phyloP scores from a whole-genome alignment of 2,888 invertebrate species.

The Tipula helvola region DNA sequence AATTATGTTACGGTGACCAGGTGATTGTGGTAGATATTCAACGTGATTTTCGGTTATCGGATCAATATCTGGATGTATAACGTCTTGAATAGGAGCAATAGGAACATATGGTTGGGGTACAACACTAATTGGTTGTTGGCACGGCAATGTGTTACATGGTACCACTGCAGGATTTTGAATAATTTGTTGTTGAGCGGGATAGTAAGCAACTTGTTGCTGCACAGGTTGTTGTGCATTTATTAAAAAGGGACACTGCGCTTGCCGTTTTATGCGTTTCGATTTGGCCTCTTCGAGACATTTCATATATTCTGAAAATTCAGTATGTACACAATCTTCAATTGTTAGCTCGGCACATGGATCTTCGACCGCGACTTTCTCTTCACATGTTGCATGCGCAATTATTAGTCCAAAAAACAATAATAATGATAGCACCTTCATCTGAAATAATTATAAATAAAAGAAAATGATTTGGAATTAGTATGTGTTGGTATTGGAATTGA shows the following conservation, averaged over 20 bases:
- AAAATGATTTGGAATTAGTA: too few relatives aligned
- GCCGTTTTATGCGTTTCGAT: neutral
- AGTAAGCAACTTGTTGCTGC: neutral
- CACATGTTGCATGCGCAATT: neutral
- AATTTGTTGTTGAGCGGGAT: neutral
- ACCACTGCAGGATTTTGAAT: neutral
- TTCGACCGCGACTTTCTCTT: neutral
- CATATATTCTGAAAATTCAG: neutral
- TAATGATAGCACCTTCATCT: neutral
- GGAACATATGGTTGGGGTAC: neutral
- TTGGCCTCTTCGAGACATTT: neutral
- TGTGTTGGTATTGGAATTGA: too few relatives aligned
- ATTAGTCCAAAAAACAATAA: neutral
- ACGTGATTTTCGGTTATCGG: neutral
- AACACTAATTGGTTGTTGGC: neutral
- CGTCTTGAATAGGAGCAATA: neutral
- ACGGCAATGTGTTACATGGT: neutral
- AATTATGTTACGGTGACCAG: neutral
- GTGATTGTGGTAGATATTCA: neutral
- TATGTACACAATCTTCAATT: neutral
- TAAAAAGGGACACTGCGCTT: neutral
- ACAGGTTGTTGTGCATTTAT: neutral
- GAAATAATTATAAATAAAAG: neutral
- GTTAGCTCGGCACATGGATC: neutral
- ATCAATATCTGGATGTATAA: neutral